Base-by-base conservation (phyloP, 2,797 vertebrate genomes). In the Chromis chromis region DNA sequence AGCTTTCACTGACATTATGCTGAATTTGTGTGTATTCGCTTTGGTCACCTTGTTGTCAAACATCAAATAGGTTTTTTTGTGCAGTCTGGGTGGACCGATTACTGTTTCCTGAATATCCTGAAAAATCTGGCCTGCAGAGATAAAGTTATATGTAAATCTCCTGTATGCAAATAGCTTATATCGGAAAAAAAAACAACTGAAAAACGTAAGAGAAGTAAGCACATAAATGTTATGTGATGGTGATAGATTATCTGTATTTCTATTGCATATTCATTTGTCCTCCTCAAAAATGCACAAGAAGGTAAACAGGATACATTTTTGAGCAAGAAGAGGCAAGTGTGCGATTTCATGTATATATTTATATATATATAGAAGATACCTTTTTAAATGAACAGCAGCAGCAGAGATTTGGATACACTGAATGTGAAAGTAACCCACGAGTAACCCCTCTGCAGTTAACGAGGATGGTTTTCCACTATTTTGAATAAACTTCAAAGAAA, bases 261-360 rank as follows among this genome's bases (percentile, higher is more conserved):
- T 92, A 91, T 93, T 94, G 93, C 93, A 94, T 94, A 93, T 89
- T 91, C 78, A 82, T 86, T 65, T 86, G 72, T 86, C 83, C 87
- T 76, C 76, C 72, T 87, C 85, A 85, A 85, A 90, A 88, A 87
- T 80, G 83, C 82, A 88, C 46, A 69, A 48, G 25, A 50, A 69
- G 58, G 54, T 78, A 70, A 81, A 79, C 65, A 50, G 44, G 60
- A 81, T 86, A 91, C 85, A 86, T 86, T 89, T 89, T 85, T 84
- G 89, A 87, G 86, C 69, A 76, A 88, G 87, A 88, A 77, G 87
- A 92, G 88, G 89, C 84, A 86, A 89, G 84, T 93, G 83, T 90
- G 83, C 72, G 68, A 65, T 82, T 85, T 77, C n/a, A 63, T 78
- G 39, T 6, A 63, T 48, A 57, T 31, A 61, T 58, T 48, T 67